These are phyloP conservation scores for Psylliodes chrysocephalus DNA, from an alignment of 2,888 invertebrate genomes.

Conservation along the genomic window DNA sequence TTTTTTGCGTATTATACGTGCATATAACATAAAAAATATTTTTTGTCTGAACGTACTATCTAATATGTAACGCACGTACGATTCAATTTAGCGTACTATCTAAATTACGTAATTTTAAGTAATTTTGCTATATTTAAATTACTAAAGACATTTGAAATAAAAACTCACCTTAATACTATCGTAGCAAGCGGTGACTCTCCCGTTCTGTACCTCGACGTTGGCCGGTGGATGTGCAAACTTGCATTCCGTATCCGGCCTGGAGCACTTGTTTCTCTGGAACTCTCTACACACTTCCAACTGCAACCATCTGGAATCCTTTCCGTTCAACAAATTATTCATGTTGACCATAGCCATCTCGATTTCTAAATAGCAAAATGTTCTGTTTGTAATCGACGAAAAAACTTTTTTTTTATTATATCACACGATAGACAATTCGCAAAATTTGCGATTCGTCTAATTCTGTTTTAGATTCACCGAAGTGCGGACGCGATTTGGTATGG, in stretches of 20 bases:
- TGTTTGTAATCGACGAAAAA: conserved; percentile 24
- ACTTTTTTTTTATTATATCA: conserved; percentile 32
- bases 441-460: too few species aligned
- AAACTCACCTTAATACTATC: conserved; percentile 98
- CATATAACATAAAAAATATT: too few species aligned
- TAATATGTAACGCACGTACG: too few species aligned
- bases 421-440: conserved; percentile 33
- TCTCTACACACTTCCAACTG: conserved; percentile 99
- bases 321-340: conserved; percentile 96
- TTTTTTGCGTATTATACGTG: too few species aligned
- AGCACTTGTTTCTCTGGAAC: conserved; percentile 99
- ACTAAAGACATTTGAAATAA: too few species aligned
- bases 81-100: too few species aligned
- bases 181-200: conserved; percentile 99
- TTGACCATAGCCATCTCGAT: conserved; percentile 86
- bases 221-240: conserved; percentile 99
- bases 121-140: too few species aligned
- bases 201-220: conserved; percentile 99
- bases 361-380: conserved; percentile 17
- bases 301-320: conserved; percentile 99
- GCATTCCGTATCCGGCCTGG: conserved; percentile 98
- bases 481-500: conserved; percentile 35
- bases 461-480: conserved; percentile 31
- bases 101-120: too few species aligned
- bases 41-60: too few species aligned